phyloP scores from a whole-genome alignment of 2,888 invertebrate species.

The Heteropelma amictum region DNA sequence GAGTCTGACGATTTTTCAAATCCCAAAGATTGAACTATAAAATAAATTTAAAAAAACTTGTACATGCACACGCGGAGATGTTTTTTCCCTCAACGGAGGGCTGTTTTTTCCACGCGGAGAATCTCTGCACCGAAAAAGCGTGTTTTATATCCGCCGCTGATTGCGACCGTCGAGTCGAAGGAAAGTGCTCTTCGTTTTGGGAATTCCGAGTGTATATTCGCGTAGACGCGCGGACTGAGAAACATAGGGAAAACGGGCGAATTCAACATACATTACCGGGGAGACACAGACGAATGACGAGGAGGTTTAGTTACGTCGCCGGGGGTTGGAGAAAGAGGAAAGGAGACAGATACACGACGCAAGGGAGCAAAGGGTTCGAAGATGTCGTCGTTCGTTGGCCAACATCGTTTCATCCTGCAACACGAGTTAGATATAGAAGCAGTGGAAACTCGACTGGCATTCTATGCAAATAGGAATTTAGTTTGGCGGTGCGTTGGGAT shows the following conservation, averaged over 20 bases:
- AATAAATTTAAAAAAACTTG: too few relatives aligned
- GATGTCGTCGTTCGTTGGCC: slow-evolving; percentile 22
- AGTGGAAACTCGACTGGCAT: slow-evolving; percentile 48
- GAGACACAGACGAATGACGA: slow-evolving; percentile 2
- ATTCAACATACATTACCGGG: slow-evolving; percentile 31
- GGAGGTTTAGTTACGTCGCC: slow-evolving; percentile 14
- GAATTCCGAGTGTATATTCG: not conserved
- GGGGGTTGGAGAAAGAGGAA: slow-evolving; percentile 1
- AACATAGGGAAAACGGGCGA: slow-evolving; percentile 33
- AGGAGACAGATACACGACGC: not conserved
- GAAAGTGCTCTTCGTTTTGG: slow-evolving; percentile 27
- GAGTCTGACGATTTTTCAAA: too few relatives aligned
- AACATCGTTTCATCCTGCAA: slow-evolving; percentile 39
- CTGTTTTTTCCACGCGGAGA: not conserved
- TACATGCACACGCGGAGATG: too few relatives aligned
- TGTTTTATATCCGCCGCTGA: slow-evolving; percentile 25
- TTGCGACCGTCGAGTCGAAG: slow-evolving; percentile 13
- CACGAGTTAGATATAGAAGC: slow-evolving; percentile 32
- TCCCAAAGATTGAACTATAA: too few relatives aligned
- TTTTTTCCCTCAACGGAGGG: not conserved
- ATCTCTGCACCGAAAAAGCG: slow-evolving; percentile 8
- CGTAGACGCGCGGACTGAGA: slow-evolving; percentile 48
- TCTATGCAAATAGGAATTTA: slow-evolving; percentile 68
- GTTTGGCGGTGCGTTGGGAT: slow-evolving; percentile 59
- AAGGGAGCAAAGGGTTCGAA: slow-evolving; percentile 6